phyloP scores from a whole-genome alignment of 1,140 invertebrate genomes.

The Drosophila novamexicana region DNA sequence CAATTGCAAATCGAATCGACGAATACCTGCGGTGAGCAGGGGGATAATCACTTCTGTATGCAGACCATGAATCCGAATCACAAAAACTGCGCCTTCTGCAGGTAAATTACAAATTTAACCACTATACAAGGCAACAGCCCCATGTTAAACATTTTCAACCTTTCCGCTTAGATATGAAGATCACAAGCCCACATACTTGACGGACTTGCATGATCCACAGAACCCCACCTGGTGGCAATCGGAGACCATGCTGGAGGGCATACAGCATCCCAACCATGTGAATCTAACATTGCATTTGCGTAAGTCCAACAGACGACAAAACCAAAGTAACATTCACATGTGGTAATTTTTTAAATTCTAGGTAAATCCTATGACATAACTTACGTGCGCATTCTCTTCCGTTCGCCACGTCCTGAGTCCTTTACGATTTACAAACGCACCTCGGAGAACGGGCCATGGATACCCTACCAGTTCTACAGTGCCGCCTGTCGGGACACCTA shows the following conservation, averaged over 20 bases:
- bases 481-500: slow-evolving; percentile 96
- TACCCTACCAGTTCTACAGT: slow-evolving; percentile 98
- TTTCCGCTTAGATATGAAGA: slow-evolving; percentile 53
- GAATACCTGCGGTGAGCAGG: slow-evolving; percentile 96
- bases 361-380: slow-evolving; percentile 99
- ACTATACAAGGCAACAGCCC: background rate
- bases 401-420: slow-evolving; percentile 97
- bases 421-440: slow-evolving; percentile 97
- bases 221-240: slow-evolving; percentile 99
- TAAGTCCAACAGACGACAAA: slow-evolving; percentile 84
- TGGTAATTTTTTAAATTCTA: slow-evolving; percentile 75
- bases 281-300: slow-evolving; percentile 96
- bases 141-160: too few relatives aligned
- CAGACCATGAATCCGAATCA: slow-evolving; percentile 90
- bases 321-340: background rate
- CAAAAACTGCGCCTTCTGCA: slow-evolving; percentile 86
- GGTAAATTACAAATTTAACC: slow-evolving; percentile 36
- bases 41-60: slow-evolving; percentile 93
- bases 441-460: slow-evolving; percentile 92
- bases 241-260: slow-evolving; percentile 97
- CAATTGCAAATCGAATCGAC: slow-evolving; percentile 94
- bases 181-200: slow-evolving; percentile 88
- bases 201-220: slow-evolving; percentile 94
- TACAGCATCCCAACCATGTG: slow-evolving; percentile 95
- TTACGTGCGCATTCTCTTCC: slow-evolving; percentile 96